Evolutionary conservation across 2,797 vertebrate genomes (phyloP).

Genomic region (Oreortyx pictus): DNA sequence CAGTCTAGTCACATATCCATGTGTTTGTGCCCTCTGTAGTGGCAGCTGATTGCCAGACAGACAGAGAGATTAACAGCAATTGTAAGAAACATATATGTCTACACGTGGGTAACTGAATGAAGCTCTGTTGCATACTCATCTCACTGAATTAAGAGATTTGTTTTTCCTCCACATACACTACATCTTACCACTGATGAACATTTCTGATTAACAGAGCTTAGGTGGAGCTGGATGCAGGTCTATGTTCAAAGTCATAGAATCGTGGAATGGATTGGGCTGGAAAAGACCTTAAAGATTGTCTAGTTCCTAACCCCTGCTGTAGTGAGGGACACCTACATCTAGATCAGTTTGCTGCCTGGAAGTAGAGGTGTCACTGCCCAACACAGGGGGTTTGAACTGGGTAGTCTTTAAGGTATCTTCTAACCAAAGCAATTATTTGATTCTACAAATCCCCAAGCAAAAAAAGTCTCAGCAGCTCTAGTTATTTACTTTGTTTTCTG

Average conservation of each 20-base stretch:
- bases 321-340: too few relatives aligned
- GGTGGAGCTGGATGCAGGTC: neutral
- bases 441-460: neutral
- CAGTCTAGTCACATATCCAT: neutral
- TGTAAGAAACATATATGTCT: fast-evolving
- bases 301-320: too few relatives aligned
- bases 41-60: neutral
- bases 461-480: neutral
- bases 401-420: neutral
- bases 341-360: neutral
- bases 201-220: neutral
- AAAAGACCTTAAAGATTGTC: too few relatives aligned
- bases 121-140: neutral
- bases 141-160: neutral
- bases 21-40: neutral
- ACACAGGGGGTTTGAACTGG: neutral
- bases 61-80: neutral
- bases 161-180: neutral
- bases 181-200: neutral
- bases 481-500: neutral
- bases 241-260: neutral
- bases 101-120: neutral
- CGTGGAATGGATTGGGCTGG: too few relatives aligned
- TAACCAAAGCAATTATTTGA: neutral
- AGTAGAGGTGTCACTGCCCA: neutral